Evolutionary conservation across 2,888 invertebrate genomes (phyloP).

Genomic region (Perdita meconis): DNA sequence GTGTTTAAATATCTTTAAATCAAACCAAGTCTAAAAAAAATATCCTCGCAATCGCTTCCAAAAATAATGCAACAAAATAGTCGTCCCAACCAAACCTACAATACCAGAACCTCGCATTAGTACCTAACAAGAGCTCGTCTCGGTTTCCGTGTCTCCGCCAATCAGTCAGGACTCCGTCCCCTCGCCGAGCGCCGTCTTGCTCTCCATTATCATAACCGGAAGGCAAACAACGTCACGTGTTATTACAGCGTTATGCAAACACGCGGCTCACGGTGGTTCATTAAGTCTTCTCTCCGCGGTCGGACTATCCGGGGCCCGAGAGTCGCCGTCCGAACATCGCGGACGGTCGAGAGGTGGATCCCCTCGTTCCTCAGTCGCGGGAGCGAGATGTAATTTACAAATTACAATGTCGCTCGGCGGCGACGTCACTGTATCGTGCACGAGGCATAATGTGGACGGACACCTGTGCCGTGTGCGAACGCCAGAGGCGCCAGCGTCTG

Average conservation of each 20-base stretch:
- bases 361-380: not conserved
- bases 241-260: constrained; percentile 54
- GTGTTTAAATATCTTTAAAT: too few relatives aligned
- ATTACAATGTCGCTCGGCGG: constrained; percentile 77
- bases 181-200: too few relatives aligned
- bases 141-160: too few relatives aligned
- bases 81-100: too few relatives aligned
- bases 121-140: too few relatives aligned
- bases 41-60: too few relatives aligned
- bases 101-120: too few relatives aligned
- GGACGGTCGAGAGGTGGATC: not conserved
- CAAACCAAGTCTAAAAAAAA: too few relatives aligned
- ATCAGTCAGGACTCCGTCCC: too few relatives aligned
- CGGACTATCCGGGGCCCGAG: not conserved
- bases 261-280: constrained; percentile 33
- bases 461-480: constrained; percentile 75
- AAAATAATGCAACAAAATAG: too few relatives aligned
- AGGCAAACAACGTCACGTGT: constrained; percentile 40
- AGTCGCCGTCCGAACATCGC: constrained; percentile 9
- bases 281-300: constrained; percentile 34
- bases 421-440: constrained; percentile 55
- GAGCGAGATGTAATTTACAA: constrained; percentile 73
- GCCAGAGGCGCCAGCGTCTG: constrained; percentile 73
- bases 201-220: constrained; percentile 55
- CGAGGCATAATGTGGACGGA: constrained; percentile 73